phyloP scores from a whole-genome alignment of 2,888 invertebrate genomes.

The Marronus borbonicus region DNA sequence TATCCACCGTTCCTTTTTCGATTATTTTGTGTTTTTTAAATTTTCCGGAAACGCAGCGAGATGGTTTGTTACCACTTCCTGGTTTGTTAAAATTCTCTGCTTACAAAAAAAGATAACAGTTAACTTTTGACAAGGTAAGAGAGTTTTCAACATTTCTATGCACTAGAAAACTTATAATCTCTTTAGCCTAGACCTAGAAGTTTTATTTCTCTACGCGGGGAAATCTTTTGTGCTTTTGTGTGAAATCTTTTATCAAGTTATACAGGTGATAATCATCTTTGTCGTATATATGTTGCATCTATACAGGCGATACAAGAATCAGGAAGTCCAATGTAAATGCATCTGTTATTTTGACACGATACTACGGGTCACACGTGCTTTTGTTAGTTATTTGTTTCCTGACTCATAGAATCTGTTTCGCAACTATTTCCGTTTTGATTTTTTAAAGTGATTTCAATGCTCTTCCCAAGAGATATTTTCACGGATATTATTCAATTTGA shows the following conservation, averaged over 20 bases:
- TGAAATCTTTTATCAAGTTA: not conserved
- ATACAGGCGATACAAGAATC: not conserved
- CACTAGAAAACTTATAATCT: conserved; percentile 6
- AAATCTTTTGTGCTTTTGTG: conserved; percentile 8
- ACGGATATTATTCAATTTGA: too few relatives aligned
- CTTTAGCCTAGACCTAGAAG: conserved; percentile 39
- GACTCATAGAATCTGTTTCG: not conserved
- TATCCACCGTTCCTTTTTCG: not conserved
- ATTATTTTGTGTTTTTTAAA: conserved; percentile 22
- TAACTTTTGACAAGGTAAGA: conserved; percentile 58
- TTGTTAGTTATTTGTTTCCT: conserved; percentile 1
- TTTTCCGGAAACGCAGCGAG: conserved; percentile 47
- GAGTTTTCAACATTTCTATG: conserved; percentile 22
- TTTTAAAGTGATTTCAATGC: conserved; percentile 12
- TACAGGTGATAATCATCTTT: not conserved
- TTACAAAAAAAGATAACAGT: conserved; percentile 52
- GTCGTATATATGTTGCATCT: too few relatives aligned
- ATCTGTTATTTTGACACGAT: conserved; percentile 13
- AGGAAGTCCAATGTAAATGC: conserved; percentile 13
- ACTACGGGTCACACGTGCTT: conserved; percentile 7
- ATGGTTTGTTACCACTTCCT: conserved; percentile 56
- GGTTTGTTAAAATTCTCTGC: conserved; percentile 55
- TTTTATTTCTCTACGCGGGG: conserved; percentile 2
- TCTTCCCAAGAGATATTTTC: too few relatives aligned
- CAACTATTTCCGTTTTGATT: not conserved